Base-by-base conservation (phyloP, 2,113 vertebrate genomes). In the Uria lomvia region DNA sequence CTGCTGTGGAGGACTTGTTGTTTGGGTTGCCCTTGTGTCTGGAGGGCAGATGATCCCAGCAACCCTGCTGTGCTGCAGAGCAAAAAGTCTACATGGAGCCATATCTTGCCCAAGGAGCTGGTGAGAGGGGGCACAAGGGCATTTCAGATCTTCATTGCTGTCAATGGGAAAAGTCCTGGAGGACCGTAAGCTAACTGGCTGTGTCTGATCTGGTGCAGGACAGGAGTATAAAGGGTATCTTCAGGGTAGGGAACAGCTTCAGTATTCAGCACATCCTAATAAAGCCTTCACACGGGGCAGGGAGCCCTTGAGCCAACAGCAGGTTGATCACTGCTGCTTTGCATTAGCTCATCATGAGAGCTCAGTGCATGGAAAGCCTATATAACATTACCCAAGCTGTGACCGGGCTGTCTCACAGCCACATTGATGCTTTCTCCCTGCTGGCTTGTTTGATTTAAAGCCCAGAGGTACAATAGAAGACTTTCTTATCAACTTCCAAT, bases 381-480 rank as follows among this genome's bases (percentile, higher is more conserved):
- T 72, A 4, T 19, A 40, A 47, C 15, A 23, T 40, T 13, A 36
- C 22, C 14, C 47, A 21, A 68, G 16, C 9, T 82, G 21, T 49
- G 43, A 58, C 9, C 43, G 71, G 29, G 12, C 32, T 89, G 27
- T 70, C 20, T 70, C 13, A 30, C 2, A 76, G 12, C 20, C 19
- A 40, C 13, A 12, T 7, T 0, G 0, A 52, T 22, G 2, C 2
- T 52, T 88, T 72, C 8, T 80, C 8, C 6, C 18, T 65, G 36
- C 12, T 83, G 34, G 12, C 8, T 79, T 15, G 8, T 58, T 85
- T 91, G 32, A 66, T 75, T 65, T 58, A 73, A 68, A 91, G 6
- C 29, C 20, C 65, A 74, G 34, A 68, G 29, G 12, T 76, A 63
- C 4, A 49, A 27, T 1, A 50, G 19, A 43, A 79, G 8, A 34